phyloP scores from a whole-genome alignment of 2,797 vertebrate species.

The Netta rufina region DNA sequence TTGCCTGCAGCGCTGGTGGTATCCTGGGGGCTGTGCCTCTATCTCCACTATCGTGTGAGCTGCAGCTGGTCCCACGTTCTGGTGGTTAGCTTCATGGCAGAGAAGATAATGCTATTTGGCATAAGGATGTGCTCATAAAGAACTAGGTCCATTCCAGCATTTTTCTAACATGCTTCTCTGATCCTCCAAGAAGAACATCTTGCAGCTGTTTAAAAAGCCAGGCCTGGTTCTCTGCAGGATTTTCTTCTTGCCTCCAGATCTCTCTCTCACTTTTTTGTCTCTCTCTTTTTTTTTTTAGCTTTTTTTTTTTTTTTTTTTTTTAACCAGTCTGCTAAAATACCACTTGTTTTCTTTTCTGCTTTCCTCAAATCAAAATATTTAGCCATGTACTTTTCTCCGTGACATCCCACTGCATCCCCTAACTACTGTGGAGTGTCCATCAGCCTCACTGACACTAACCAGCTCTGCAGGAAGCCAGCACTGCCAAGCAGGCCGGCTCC shows the following conservation, averaged over 20 bases:
- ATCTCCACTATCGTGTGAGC: not conserved
- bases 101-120: not conserved
- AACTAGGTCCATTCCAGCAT: conserved; percentile 45
- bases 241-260: conserved; percentile 47
- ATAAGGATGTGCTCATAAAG: conserved; percentile 27
- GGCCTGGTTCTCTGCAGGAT: conserved; percentile 46
- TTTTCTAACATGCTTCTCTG: conserved; percentile 55
- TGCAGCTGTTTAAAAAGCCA: conserved; percentile 12
- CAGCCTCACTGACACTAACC: conserved; percentile 13
- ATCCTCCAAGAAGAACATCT: conserved; percentile 63
- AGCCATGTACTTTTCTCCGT: conserved; percentile 29
- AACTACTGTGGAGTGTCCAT: conserved; percentile 10
- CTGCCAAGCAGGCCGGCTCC: conserved; percentile 7
- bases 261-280: not conserved
- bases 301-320: not conserved
- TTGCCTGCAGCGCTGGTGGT: not conserved
- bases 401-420: conserved; percentile 13
- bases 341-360: conserved; percentile 54
- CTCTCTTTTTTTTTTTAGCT: not conserved
- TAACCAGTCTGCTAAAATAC: conserved; percentile 36
- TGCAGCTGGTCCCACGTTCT: conserved; percentile 1
- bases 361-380: conserved; percentile 69
- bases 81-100: not conserved
- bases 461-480: conserved; percentile 35
- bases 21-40: conserved; percentile 4